A percentile compares a stretch with the other conserved stretches of the same genome.
Conservation (phyloP, 2,113 vertebrate species). For the Callochromis pleurospilus region DNA sequence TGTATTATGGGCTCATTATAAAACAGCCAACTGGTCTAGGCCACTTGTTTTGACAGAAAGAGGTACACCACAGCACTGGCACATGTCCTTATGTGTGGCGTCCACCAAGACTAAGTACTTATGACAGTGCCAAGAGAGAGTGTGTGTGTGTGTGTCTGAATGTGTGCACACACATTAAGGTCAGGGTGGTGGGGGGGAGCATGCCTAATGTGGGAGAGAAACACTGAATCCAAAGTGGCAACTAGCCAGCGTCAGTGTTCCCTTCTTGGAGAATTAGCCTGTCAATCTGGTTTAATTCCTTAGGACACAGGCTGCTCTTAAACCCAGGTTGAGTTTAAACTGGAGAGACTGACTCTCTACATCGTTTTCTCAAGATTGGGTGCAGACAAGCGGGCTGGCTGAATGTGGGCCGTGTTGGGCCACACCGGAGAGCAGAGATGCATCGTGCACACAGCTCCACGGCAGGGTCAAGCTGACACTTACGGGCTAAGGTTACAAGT, state of each 20-base stretch:
- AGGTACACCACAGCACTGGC: constrained; percentile 44
- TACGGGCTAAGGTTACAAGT: background rate
- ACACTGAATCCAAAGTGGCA: constrained; percentile 46
- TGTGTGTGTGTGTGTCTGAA: background rate
- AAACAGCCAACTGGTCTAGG: constrained; percentile 9
- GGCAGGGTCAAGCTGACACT: constrained; percentile 1
- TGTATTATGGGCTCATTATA: constrained; percentile 27
- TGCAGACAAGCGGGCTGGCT: constrained; percentile 10
- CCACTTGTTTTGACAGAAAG: constrained; percentile 48
- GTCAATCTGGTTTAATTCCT: constrained; percentile 41
- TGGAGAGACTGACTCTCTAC: background rate
- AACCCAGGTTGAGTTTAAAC: constrained; percentile 21
- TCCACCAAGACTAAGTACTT: constrained; percentile 56
- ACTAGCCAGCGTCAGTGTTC: constrained; percentile 42
- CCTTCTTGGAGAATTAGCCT: constrained; percentile 43
- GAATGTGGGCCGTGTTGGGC: background rate
- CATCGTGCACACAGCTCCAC: background rate
- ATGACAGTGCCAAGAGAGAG: constrained; percentile 46
- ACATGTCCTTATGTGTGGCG: constrained; percentile 12
- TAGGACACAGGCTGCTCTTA: constrained; percentile 26
- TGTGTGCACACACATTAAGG: constrained; percentile 5
- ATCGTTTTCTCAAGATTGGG: constrained; percentile 2
- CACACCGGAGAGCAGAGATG: background rate
- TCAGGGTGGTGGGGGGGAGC: background rate
- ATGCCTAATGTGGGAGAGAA: constrained; percentile 57